Evolutionary conservation across 2,888 invertebrate genomes (phyloP).

Genomic region (Flexamia atlantica): DNA sequence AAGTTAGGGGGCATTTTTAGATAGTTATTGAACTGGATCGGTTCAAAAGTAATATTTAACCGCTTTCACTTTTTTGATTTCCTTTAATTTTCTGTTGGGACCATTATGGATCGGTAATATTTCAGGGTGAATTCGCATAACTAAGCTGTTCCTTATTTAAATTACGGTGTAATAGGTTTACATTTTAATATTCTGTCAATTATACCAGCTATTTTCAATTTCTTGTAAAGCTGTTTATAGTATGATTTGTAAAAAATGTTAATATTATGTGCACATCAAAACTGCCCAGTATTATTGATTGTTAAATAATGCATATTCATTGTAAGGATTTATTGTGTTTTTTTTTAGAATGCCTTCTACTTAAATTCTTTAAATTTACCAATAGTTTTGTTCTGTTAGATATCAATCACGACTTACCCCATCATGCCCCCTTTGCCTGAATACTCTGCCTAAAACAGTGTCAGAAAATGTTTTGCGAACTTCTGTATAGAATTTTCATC

Average conservation of each 20-base stretch:
- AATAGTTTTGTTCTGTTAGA: not conserved
- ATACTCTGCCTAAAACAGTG: not conserved
- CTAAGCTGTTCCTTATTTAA: slow-evolving; percentile 18
- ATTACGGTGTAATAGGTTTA: not conserved
- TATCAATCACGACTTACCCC: not conserved
- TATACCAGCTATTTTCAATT: slow-evolving; percentile 15
- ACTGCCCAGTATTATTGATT: slow-evolving; percentile 58
- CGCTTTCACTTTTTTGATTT: slow-evolving; percentile 9
- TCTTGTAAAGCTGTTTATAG: slow-evolving; percentile 50
- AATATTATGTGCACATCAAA: slow-evolving; percentile 58
- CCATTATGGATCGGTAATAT: slow-evolving; percentile 1
- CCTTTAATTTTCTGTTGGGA: slow-evolving; percentile 26
- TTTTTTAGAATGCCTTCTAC: slow-evolving; percentile 19
- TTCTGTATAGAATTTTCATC: not conserved
- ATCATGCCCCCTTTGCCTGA: slow-evolving; percentile 36
- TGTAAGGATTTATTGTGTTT: not conserved
- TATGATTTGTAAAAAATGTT: slow-evolving; percentile 54
- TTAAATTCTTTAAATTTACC: not conserved
- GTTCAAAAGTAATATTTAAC: slow-evolving; percentile 30
- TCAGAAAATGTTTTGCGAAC: not conserved
- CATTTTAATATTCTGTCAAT: slow-evolving; percentile 1
- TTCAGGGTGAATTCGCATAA: not conserved
- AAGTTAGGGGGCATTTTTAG: slow-evolving; percentile 57
- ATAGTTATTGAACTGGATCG: slow-evolving; percentile 7
- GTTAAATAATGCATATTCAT: slow-evolving; percentile 46